A percentile compares a stretch with the other conserved stretches of the same genome.
These are phyloP conservation scores for Cephus sareptanus DNA, from an alignment of 2,888 invertebrate genomes.

Conservation along the genomic window DNA sequence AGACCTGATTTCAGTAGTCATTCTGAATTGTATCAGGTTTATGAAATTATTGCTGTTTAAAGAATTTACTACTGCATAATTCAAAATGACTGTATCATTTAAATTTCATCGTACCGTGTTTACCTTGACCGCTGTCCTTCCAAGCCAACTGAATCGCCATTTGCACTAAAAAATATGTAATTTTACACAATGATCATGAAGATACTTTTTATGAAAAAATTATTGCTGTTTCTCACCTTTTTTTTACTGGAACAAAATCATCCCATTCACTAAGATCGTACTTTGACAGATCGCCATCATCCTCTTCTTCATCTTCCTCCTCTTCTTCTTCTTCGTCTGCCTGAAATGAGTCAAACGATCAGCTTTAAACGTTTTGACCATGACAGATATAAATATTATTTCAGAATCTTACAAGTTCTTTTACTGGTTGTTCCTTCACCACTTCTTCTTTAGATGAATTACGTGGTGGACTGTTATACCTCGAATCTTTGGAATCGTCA, in stretches of 20 bases:
- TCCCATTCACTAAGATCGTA: conserved; percentile 72
- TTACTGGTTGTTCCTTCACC: conserved; percentile 33
- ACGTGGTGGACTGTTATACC: conserved; percentile 53
- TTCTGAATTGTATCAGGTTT: not conserved
- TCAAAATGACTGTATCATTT: conserved; percentile 14
- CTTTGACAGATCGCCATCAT: conserved; percentile 70
- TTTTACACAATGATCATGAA: not conserved
- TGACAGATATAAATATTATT: not conserved
- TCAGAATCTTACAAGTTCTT: not conserved
- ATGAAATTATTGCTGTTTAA: not conserved
- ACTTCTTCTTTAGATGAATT: conserved; percentile 50
- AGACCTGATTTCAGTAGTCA: not conserved
- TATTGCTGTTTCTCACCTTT: conserved; percentile 47
- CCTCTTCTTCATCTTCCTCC: conserved; percentile 69
- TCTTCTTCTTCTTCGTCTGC: conserved; percentile 62
- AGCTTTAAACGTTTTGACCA: not conserved
- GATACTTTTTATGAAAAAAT: not conserved
- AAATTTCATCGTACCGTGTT: conserved; percentile 28
- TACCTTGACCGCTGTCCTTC: conserved; percentile 58
- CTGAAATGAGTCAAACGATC: conserved; percentile 16
- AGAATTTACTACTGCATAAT: not conserved
- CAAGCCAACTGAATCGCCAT: conserved; percentile 48
- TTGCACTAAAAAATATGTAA: conserved; percentile 48
- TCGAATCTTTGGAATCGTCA: conserved; percentile 60
- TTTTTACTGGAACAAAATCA: conserved; percentile 58